These are phyloP conservation scores for Nesogale talazaci DNA, from an alignment of 2,113 vertebrate species.

Conservation along the genomic window DNA sequence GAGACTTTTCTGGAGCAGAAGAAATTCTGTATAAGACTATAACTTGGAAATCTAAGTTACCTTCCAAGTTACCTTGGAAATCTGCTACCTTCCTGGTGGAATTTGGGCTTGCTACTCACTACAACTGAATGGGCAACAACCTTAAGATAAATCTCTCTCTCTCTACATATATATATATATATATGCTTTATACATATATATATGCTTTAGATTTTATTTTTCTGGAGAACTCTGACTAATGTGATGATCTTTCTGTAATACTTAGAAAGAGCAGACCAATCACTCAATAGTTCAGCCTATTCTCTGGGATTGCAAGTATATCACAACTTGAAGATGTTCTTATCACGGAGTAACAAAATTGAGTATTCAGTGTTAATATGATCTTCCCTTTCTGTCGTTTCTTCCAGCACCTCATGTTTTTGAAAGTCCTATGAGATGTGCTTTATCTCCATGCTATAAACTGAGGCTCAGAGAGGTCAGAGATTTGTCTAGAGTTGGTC, in stretches of 20 bases:
- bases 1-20: neutral
- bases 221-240: neutral
- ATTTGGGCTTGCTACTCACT: neutral
- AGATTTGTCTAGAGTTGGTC: neutral
- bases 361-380: neutral
- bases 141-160: neutral
- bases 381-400: neutral
- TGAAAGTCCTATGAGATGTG: neutral
- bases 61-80: too few species aligned
- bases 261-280: neutral
- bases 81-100: neutral
- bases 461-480: neutral
- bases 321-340: neutral
- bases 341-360: neutral
- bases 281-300: neutral
- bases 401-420: neutral
- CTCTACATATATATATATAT: neutral
- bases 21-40: neutral
- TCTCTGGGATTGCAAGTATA: neutral
- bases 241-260: neutral
- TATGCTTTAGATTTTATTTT: neutral
- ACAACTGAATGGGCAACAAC: neutral
- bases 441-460: neutral
- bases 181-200: neutral
- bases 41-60: neutral